Evolutionary conservation across 37 sponge, comb jelly and placozoan species (phyloP).

Genomic region (Eunapius fragilis): DNA sequence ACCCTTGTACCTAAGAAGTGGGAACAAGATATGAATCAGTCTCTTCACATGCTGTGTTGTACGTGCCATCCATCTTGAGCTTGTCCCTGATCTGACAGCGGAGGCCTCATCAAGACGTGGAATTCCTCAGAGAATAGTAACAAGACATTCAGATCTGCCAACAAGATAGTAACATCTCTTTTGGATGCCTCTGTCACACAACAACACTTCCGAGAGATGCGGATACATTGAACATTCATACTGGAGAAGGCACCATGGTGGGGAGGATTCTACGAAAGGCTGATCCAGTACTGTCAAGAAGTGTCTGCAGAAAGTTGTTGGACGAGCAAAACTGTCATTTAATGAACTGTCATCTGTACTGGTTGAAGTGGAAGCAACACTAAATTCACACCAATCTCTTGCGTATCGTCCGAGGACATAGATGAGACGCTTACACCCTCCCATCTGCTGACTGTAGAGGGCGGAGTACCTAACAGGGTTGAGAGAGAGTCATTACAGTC

Average conservation of each 20-base stretch:
- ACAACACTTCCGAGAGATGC: not conserved
- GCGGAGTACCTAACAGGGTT: conserved; percentile 18
- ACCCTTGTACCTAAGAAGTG: not conserved
- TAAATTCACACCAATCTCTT: conserved; percentile 38
- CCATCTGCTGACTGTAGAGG: not conserved
- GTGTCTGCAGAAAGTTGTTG: not conserved
- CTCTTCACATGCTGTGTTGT: conserved; percentile 32
- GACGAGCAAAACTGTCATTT: not conserved
- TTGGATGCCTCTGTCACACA: not conserved
- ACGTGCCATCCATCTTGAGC: conserved; percentile 10
- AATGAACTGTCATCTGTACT: not conserved
- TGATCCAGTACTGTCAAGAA: not conserved
- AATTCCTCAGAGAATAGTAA: not conserved
- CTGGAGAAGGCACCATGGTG: not conserved
- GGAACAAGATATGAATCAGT: not conserved
- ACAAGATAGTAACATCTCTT: not conserved
- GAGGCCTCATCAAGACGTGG: conserved; percentile 13
- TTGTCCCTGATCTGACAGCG: not conserved
- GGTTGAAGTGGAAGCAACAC: conserved; percentile 25
- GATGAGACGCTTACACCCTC: not conserved
- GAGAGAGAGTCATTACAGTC: not conserved
- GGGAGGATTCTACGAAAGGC: not conserved
- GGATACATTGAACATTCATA: not conserved
- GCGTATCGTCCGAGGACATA: not conserved
- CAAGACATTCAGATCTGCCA: conserved; percentile 15